A percentile compares a stretch with the other conserved stretches of the same genome.
phyloP scores from a whole-genome alignment of 2,888 invertebrate species.

The Imbricaverruca yamaguchii region DNA sequence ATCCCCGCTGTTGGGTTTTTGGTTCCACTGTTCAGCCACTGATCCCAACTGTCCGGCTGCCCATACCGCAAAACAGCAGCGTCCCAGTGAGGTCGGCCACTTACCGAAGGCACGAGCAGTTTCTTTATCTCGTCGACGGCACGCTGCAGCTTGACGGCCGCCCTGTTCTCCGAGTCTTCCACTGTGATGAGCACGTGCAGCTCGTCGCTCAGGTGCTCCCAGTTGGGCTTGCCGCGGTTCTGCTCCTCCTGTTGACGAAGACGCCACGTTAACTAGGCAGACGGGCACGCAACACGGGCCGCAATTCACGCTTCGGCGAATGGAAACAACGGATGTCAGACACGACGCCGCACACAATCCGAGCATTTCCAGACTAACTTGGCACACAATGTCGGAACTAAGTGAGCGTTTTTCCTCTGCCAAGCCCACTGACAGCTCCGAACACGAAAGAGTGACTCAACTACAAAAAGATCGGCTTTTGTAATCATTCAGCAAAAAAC shows the following conservation, averaged over 20 bases:
- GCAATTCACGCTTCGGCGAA: no score
- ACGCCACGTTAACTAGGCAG: no score
- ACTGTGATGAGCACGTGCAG: constrained; percentile 97
- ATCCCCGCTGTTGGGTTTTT: no score
- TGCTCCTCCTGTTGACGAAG: constrained; percentile 76
- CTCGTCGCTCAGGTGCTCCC: constrained; percentile 99
- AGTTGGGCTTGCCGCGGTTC: constrained; percentile 98
- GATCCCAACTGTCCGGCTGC: no score
- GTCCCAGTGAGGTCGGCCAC: constrained; percentile 3
- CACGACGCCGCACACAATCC: no score
- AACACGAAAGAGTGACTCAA: not conserved
- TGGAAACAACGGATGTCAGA: no score
- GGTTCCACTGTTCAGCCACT: no score
- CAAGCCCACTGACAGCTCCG: not conserved
- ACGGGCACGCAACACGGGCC: no score
- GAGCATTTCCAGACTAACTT: not conserved
- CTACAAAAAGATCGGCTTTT: not conserved
- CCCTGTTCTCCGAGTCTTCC: constrained; percentile 96
- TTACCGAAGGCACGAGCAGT: constrained; percentile 52
- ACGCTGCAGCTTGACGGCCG: constrained; percentile 84
- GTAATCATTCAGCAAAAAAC: not conserved
- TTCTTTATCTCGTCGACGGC: constrained; percentile 98
- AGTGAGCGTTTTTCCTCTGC: not conserved
- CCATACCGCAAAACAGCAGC: no score
- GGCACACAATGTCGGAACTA: not conserved